Percentiles rank a stretch among this genome's conserved stretches.
These are phyloP conservation scores for Blera fallax DNA, from an alignment of 2,888 invertebrate species.

Conservation along the genomic window DNA sequence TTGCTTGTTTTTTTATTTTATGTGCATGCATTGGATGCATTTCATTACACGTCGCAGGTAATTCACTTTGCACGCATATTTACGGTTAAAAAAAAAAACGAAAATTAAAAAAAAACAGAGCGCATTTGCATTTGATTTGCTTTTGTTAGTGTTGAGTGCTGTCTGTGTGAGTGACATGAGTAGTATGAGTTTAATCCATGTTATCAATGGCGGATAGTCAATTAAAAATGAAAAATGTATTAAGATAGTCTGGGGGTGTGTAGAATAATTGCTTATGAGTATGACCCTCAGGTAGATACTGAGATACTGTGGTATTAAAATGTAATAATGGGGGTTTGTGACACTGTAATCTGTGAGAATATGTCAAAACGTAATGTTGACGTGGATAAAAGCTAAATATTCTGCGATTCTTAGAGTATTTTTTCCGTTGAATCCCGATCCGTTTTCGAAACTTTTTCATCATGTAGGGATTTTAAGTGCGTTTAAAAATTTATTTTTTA, in stretches of 20 bases:
- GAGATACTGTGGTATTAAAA: neutral
- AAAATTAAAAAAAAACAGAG: neutral
- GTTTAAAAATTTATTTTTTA: too few species aligned
- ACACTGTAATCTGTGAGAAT: neutral
- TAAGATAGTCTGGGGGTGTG: neutral
- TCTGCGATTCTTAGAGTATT: too few species aligned
- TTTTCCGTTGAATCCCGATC: too few species aligned
- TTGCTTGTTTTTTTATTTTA: neutral
- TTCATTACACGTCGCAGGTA: conserved; percentile 13
- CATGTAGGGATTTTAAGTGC: too few species aligned
- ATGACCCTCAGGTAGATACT: neutral
- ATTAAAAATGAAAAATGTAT: neutral
- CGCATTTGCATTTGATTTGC: neutral
- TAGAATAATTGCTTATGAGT: neutral
- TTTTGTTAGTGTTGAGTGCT: neutral
- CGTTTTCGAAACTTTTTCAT: too few species aligned
- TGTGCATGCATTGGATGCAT: neutral
- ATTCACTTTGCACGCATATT: conserved; percentile 30
- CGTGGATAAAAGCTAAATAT: neutral
- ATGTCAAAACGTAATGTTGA: neutral
- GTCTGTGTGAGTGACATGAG: neutral
- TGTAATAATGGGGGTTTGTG: neutral
- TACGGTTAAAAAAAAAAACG: neutral
- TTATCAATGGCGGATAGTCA: neutral
- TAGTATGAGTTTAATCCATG: neutral